Percentiles rank a stretch among this genome's conserved stretches.
phyloP scores from a whole-genome alignment of 2,113 vertebrate genomes.

The Dasypus novemcinctus region DNA sequence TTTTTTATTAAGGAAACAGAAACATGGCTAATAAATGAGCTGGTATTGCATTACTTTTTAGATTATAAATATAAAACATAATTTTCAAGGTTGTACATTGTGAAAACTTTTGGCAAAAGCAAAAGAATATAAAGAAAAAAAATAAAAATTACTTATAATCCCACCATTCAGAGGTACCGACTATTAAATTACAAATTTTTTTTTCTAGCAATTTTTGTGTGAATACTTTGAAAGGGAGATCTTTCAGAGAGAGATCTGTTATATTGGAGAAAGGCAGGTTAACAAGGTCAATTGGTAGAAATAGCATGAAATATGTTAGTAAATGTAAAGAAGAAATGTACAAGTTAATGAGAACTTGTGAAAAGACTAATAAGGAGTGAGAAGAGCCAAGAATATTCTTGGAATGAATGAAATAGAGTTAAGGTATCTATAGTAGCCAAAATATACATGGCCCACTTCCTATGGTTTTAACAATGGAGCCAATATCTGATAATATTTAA shows the following conservation, averaged over 20 bases:
- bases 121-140: neutral
- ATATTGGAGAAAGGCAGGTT: neutral
- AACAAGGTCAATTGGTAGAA: neutral
- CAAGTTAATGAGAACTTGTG: neutral
- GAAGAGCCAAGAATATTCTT: neutral
- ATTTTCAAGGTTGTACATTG: neutral
- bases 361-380: neutral
- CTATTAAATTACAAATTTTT: neutral
- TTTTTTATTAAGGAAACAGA: constrained; percentile 17
- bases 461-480: neutral
- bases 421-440: neutral
- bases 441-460: neutral
- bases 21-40: neutral
- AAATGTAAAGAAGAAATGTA: neutral
- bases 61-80: neutral
- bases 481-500: neutral
- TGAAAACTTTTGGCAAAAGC: neutral
- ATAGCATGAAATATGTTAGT: neutral
- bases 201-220: neutral
- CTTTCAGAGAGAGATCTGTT: neutral
- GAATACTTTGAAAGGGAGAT: neutral
- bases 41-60: neutral
- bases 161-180: neutral
- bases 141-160: neutral
- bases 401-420: neutral